phyloP scores from a whole-genome alignment of 2,797 vertebrate genomes.

The Catamblyrhynchus diadema region DNA sequence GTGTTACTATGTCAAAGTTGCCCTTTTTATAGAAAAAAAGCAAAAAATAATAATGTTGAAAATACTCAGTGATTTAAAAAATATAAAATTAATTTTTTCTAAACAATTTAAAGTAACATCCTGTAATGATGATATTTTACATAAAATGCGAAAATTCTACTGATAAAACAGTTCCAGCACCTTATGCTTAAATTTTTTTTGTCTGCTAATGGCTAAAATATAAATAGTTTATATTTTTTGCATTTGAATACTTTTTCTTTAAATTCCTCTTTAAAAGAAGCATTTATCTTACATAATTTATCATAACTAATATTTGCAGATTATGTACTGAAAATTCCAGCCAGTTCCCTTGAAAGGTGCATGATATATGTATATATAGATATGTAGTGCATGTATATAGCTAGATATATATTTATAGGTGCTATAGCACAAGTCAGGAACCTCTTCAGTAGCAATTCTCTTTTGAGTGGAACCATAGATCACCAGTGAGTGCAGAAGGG shows the following conservation, averaged over 20 bases:
- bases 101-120: not conserved
- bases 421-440: not conserved
- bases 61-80: not conserved
- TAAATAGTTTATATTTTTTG: not conserved
- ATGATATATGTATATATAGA: not conserved
- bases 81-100: not conserved
- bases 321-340: not conserved
- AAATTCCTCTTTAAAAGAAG: not conserved
- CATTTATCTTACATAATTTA: not conserved
- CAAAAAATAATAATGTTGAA: not conserved
- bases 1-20: not conserved
- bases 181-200: not conserved
- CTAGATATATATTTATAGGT: not conserved
- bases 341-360: not conserved
- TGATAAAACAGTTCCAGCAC: not conserved
- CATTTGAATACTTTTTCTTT: not conserved
- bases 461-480: not conserved
- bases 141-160: not conserved
- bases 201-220: not conserved
- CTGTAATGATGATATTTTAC: not conserved
- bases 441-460: not conserved
- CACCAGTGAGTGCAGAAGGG: not conserved
- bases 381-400: not conserved
- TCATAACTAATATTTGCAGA: not conserved
- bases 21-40: not conserved